Evolutionary conservation across 2,888 invertebrate genomes (phyloP).

Genomic region (Pristionchus maxplancki): DNA sequence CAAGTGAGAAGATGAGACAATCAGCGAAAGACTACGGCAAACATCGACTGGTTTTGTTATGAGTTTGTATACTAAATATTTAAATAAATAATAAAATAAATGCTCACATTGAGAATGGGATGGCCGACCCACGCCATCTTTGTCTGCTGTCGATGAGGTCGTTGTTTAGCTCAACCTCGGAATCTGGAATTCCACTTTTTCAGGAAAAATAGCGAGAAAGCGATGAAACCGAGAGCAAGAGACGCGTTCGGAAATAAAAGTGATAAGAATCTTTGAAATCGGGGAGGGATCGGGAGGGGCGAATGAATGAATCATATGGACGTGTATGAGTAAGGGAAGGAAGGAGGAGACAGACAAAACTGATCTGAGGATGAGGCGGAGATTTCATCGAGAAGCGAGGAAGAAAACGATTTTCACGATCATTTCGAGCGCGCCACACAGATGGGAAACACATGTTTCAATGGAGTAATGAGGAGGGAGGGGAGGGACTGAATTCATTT

Average conservation of each 20-base stretch:
- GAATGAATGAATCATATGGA: constrained; percentile 4
- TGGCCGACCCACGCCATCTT: constrained; percentile 42
- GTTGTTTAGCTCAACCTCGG: neutral
- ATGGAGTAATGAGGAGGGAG: neutral
- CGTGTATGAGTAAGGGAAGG: neutral
- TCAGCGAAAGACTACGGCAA: neutral
- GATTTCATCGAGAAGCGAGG: neutral
- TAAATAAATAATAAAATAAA: neutral
- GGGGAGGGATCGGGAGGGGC: neutral
- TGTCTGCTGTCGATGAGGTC: neutral
- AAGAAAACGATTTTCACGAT: neutral
- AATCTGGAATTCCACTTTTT: neutral
- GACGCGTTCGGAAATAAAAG: neutral
- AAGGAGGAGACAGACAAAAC: neutral
- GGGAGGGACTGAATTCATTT: neutral
- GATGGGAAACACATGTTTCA: constrained; percentile 3
- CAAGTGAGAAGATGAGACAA: constrained; percentile 25
- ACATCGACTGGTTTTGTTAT: neutral
- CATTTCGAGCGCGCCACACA: neutral
- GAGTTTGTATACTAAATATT: neutral
- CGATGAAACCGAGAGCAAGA: neutral
- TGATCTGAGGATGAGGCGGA: neutral
- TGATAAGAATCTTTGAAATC: constrained; percentile 23
- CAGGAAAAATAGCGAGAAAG: neutral
- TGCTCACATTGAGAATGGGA: constrained; percentile 52